Evolutionary conservation across 2,113 vertebrate genomes (phyloP).

Genomic region (Uropsilus gracilis): DNA sequence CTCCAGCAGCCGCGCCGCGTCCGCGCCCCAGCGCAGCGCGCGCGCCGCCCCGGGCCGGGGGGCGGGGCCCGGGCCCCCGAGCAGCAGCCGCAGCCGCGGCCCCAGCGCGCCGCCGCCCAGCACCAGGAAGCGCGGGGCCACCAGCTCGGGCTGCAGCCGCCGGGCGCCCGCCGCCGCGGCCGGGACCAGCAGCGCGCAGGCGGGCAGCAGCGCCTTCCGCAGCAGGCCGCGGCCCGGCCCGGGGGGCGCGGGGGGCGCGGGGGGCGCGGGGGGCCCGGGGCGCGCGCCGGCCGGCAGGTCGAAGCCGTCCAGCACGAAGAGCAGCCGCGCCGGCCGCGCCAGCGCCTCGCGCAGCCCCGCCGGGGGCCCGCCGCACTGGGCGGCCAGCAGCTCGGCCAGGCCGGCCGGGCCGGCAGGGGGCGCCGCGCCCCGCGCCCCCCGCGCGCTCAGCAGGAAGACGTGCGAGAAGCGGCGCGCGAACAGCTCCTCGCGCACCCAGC

Average conservation of each 20-base stretch:
- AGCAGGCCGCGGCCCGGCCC: slow-evolving; percentile 67
- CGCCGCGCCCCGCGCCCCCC: slow-evolving; percentile 46
- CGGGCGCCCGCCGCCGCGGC: not conserved
- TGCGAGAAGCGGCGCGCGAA: slow-evolving; percentile 65
- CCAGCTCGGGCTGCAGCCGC: not conserved
- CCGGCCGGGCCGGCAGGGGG: slow-evolving; percentile 44
- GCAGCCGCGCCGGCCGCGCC: slow-evolving; percentile 18
- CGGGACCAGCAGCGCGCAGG: slow-evolving; percentile 71
- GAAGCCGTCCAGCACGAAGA: slow-evolving; percentile 78
- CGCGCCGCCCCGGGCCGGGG: too few species aligned
- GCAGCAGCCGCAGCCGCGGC: not conserved
- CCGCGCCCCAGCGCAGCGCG: not conserved
- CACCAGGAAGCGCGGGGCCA: not conserved
- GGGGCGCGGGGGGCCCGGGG: not conserved
- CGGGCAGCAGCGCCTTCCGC: not conserved
- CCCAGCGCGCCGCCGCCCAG: not conserved
- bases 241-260: accelerated
- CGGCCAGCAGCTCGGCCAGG: slow-evolving; percentile 56
- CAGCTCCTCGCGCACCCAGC: slow-evolving; percentile 59
- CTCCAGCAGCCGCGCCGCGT: too few species aligned
- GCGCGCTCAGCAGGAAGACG: slow-evolving; percentile 62
- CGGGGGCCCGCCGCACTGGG: too few species aligned
- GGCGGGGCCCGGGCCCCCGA: too few species aligned
- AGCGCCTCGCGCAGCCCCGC: not conserved
- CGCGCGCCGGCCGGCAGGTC: not conserved